Evolutionary conservation across 2,888 invertebrate species (phyloP).

Genomic region (Meteorus cinctellus): DNA sequence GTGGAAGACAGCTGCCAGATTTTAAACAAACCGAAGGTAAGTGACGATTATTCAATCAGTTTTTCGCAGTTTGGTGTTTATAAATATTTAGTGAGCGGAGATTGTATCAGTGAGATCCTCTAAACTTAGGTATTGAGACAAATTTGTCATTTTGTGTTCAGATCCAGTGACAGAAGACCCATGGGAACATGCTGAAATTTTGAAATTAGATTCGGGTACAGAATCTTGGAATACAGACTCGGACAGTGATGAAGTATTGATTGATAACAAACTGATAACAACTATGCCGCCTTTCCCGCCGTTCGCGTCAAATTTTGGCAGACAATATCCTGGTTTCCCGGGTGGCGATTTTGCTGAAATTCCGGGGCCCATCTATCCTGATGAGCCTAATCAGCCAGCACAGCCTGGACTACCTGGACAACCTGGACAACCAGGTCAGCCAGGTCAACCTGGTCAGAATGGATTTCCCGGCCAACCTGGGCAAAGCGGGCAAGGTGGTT

Average conservation of each 20-base stretch:
- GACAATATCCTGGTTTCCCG: slow-evolving; percentile 60
- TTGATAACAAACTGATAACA: slow-evolving; percentile 19
- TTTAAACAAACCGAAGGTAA: slow-evolving; percentile 62
- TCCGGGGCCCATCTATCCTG: slow-evolving; percentile 57
- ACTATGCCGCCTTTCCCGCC: slow-evolving; percentile 2
- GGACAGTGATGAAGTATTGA: slow-evolving; percentile 35
- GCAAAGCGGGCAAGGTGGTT: slow-evolving; percentile 7
- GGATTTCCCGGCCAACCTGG: slow-evolving; percentile 19
- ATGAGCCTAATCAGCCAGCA: slow-evolving; percentile 42
- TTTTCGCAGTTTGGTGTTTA: too few species aligned
- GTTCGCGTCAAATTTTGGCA: slow-evolving; percentile 38
- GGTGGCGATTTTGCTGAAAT: slow-evolving; percentile 54
- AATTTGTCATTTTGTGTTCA: background rate
- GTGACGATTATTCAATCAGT: slow-evolving; percentile 37
- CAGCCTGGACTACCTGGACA: slow-evolving; percentile 29
- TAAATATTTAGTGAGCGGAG: background rate
- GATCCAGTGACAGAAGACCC: slow-evolving; percentile 54
- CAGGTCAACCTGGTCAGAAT: slow-evolving; percentile 39
- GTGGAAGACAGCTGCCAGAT: slow-evolving; percentile 57
- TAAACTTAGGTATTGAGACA: background rate
- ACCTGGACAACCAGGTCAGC: background rate
- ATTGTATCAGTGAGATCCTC: background rate
- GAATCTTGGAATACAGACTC: slow-evolving; percentile 52
- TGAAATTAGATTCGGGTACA: slow-evolving; percentile 56
- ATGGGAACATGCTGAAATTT: slow-evolving; percentile 61